Percentiles rank a stretch among this genome's conserved stretches.
These are phyloP conservation scores for Actinopyga echinites DNA, from an alignment of 53 echinoderm and acorn worm species.

Conservation along the genomic window DNA sequence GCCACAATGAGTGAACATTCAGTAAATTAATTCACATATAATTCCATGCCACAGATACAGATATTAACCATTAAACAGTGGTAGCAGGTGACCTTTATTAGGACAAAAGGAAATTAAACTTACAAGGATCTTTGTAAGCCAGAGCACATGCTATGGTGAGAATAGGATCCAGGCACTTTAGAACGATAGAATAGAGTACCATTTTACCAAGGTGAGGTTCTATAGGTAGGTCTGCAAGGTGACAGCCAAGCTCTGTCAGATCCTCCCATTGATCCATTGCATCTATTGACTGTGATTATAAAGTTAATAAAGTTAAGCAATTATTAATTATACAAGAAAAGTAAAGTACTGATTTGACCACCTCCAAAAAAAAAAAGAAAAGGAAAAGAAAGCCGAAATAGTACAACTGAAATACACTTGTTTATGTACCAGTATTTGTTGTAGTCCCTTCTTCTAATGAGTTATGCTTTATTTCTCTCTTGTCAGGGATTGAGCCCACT, in stretches of 20 bases:
- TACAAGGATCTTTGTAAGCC: conserved; percentile 98
- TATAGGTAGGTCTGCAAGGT: conserved; percentile 90
- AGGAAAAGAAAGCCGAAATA: too few relatives aligned
- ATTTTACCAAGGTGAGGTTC: conserved; percentile 95
- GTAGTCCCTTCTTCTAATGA: too few relatives aligned
- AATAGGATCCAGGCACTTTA: conserved; percentile 96
- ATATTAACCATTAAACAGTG: too few relatives aligned
- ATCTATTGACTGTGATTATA: conserved; percentile 76
- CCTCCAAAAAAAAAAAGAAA: background rate
- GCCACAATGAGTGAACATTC: background rate
- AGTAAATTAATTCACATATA: too few relatives aligned
- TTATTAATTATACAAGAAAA: background rate
- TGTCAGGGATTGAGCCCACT: too few relatives aligned
- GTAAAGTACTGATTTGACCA: background rate
- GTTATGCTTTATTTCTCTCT: too few relatives aligned
- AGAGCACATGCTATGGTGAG: conserved; percentile 95
- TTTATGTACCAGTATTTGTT: too few relatives aligned
- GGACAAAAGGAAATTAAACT: conserved; percentile 29
- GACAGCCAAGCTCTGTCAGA: conserved; percentile 93
- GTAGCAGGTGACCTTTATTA: too few relatives aligned
- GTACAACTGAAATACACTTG: too few relatives aligned
- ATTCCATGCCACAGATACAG: too few relatives aligned
- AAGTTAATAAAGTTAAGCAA: too few relatives aligned
- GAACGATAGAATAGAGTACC: conserved; percentile 94
- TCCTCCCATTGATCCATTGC: conserved; percentile 98